Evolutionary conservation across 2,888 invertebrate species (phyloP).

Genomic region (Cephus spinipes): DNA sequence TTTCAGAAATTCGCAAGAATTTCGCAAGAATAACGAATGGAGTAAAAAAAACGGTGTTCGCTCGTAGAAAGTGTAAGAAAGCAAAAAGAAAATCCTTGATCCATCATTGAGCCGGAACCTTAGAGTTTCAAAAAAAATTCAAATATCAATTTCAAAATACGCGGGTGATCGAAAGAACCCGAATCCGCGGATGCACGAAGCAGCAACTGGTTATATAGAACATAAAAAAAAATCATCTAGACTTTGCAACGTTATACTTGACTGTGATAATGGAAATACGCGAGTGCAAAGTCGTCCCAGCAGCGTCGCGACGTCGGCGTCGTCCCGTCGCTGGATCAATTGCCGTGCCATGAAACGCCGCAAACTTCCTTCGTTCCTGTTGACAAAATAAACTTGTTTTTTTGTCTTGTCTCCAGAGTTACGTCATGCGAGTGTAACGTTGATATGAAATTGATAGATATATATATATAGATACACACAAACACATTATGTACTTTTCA

Average conservation of each 20-base stretch:
- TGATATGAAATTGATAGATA: neutral
- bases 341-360: neutral
- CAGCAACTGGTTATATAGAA: neutral
- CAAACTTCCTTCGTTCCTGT: neutral
- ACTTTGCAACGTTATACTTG: conserved; percentile 6
- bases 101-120: neutral
- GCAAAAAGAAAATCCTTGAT: neutral
- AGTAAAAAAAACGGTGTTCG: neutral
- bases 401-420: neutral
- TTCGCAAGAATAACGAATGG: neutral
- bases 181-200: neutral
- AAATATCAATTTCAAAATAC: neutral
- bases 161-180: neutral
- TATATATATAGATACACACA: no score
- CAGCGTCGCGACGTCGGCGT: neutral
- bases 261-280: conserved; percentile 2
- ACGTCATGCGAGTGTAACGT: neutral
- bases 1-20: neutral
- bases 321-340: neutral
- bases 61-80: neutral
- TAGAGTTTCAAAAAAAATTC: neutral
- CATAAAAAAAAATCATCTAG: neutral
- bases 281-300: neutral
- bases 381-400: neutral
- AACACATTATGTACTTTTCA: neutral